These are phyloP conservation scores for Astropecten irregularis DNA, from an alignment of 53 echinoderm and acorn worm genomes.

Conservation along the genomic window DNA sequence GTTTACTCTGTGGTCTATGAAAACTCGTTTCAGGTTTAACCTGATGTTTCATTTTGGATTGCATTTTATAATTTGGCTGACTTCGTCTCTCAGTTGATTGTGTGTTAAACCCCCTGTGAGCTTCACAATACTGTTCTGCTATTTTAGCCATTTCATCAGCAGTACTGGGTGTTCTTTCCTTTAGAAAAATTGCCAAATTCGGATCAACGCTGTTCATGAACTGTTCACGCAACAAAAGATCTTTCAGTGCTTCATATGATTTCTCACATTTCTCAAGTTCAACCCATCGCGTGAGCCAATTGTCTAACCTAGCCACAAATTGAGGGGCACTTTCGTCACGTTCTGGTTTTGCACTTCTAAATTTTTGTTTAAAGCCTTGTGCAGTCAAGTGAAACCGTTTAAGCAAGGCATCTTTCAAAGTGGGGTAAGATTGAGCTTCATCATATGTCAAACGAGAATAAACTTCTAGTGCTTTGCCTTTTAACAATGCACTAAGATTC, in stretches of 20 bases:
- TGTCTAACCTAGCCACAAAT: neutral
- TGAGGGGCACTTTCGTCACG: neutral
- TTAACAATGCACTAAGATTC: conserved; percentile 6
- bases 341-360: conserved; percentile 10
- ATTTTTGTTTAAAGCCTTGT: conserved; percentile 3
- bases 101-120: neutral
- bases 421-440: neutral
- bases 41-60: neutral
- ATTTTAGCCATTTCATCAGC: neutral
- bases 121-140: neutral
- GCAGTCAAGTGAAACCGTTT: conserved; percentile 8
- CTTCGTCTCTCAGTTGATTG: neutral
- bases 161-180: neutral
- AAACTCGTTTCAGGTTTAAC: neutral
- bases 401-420: neutral
- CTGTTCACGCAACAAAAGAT: conserved; percentile 20
- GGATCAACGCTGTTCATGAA: neutral
- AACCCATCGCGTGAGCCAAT: conserved; percentile 6
- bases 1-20: neutral
- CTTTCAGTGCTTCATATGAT: conserved; percentile 10
- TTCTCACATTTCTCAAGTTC: conserved; percentile 12
- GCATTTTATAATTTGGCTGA: neutral
- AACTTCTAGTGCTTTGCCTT: conserved; percentile 13
- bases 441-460: conserved; percentile 10
- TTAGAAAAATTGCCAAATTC: neutral